Evolutionary conservation across 2,113 vertebrate genomes (phyloP), one percentile per base, ranked within the genome.

Genomic region (Bettongia penicillata): DNA sequence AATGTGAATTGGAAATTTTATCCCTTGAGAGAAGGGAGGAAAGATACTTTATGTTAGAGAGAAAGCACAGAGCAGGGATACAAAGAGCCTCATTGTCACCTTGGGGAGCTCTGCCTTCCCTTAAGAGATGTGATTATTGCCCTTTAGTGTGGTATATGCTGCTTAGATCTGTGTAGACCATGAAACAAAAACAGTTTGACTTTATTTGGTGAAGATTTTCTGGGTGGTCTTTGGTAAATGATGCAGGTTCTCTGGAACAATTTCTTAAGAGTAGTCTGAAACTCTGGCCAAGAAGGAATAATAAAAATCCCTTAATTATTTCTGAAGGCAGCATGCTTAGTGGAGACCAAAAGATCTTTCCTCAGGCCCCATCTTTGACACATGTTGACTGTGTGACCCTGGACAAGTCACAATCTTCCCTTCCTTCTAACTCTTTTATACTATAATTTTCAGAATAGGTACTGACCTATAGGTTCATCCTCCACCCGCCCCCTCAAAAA

Each of bases 21-120:
- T 97, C 96, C 96, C 91, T 1, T 0, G 91, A 89, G 53, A 14
- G 28, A 93, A 68, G 90, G 43, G 91, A 57, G 84, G 84, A 89
- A 92, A 96, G 94, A 61, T 96, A 94, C 53, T 96, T 95, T n/a
- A 90, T 48, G 95, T 96, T 97, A 91, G 55, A 47, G 96, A 94
- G 37, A 98, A 94, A 84, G 93, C 9, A 31, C 51, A 91, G 53
- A 89, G 92, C 50, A 94, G n/a, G 37, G 49, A 96, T 93, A 93
- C 50, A 47, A 26, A 89, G 92, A 90, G 14, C 57, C 24, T 90
- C 93, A 68, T 12, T 77, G 94, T 97, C 93, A 92, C 53, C 90
- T 95, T 47, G 91, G 93, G 94, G 94, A 28, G 94, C 2, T 9
- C 28, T 52, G 95, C 49, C 24, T 93, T 49, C 23, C 55, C 7